Conservation (phyloP, 2,113 vertebrate species). For the Xenus cinereus region DNA sequence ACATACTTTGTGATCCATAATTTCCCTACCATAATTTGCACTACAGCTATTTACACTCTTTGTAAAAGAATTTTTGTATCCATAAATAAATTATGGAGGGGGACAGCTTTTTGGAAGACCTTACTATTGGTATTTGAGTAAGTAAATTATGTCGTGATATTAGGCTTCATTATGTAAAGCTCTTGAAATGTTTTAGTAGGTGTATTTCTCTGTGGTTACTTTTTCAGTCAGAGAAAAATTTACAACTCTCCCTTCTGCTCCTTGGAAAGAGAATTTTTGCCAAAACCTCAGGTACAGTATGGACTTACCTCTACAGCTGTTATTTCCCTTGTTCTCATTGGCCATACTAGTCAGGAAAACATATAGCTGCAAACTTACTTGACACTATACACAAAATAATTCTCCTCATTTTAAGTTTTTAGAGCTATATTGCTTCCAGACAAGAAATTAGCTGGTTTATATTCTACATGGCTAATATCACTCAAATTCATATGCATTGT, state of each 20-base stretch:
- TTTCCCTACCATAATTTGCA: neutral
- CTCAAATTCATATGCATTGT: neutral
- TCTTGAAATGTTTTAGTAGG: neutral
- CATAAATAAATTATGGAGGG: neutral
- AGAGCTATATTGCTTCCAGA: neutral
- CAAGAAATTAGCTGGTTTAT: neutral
- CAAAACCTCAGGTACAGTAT: neutral
- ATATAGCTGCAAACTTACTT: neutral
- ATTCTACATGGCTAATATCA: neutral
- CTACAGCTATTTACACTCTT: neutral
- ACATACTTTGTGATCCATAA: rapidly evolving
- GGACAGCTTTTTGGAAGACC: neutral
- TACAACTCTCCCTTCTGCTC: rapidly evolving
- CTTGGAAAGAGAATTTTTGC: rapidly evolving
- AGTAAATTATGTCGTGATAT: neutral
- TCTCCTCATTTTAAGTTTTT: neutral
- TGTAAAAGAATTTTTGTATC: neutral
- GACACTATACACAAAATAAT: neutral
- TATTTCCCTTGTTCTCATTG: neutral
- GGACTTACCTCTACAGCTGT: neutral
- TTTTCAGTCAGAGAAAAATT: neutral
- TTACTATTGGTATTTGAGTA: neutral
- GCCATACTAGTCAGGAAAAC: neutral
- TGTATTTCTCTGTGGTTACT: neutral
- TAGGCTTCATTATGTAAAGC: neutral